These are phyloP conservation scores for Aythya baeri DNA, from an alignment of 2,113 vertebrate species.

Conservation along the genomic window DNA sequence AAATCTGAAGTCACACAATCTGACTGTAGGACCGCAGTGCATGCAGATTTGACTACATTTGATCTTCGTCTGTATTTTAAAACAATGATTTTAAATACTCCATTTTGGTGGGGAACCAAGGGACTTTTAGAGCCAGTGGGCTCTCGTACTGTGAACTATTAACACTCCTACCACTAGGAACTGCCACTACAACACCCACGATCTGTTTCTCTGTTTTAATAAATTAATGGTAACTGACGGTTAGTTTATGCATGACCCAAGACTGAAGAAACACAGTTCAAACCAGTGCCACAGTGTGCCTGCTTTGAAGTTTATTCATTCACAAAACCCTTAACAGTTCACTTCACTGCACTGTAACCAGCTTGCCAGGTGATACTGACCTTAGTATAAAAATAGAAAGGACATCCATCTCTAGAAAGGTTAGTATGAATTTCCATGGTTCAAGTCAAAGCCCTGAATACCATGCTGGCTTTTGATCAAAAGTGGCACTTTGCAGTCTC, in stretches of 20 bases:
- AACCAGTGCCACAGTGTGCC: background rate
- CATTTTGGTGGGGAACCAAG: background rate
- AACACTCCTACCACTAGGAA: background rate
- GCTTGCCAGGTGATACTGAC: conserved; percentile 51
- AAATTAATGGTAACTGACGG: background rate
- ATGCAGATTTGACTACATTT: background rate
- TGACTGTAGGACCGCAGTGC: background rate
- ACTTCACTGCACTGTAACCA: conserved; percentile 32
- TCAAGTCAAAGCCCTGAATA: background rate
- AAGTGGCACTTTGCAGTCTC: background rate
- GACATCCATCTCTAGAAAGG: conserved; percentile 23
- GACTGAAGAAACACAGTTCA: background rate
- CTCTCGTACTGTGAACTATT: background rate
- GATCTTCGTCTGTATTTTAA: background rate
- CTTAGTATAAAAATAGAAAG: conserved; percentile 60
- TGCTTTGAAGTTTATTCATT: conserved; percentile 54
- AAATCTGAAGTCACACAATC: background rate
- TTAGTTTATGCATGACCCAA: background rate
- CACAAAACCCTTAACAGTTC: conserved; percentile 40
- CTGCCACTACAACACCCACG: background rate
- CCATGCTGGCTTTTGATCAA: background rate
- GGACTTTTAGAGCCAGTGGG: background rate
- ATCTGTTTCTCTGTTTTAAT: background rate
- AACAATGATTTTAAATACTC: background rate
- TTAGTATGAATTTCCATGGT: background rate